phyloP scores from a whole-genome alignment of 2,113 vertebrate species.

The Manacus vitellinus region DNA sequence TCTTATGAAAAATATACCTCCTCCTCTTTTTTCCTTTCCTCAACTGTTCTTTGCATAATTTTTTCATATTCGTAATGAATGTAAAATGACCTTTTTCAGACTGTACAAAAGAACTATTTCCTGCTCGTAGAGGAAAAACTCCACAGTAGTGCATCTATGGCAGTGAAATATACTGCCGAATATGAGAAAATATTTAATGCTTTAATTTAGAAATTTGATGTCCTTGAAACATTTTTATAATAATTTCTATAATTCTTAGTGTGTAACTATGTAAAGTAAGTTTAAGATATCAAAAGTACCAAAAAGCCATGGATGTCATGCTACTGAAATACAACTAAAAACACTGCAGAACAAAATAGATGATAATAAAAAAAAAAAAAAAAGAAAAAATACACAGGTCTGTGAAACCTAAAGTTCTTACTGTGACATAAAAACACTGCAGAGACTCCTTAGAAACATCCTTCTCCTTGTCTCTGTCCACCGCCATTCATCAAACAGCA shows the following conservation, averaged over 20 bases:
- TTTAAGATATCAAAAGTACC: not conserved
- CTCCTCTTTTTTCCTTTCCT: not conserved
- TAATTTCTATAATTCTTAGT: not conserved
- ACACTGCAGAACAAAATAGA: not conserved
- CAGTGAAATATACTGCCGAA: not conserved
- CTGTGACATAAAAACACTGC: rapidly evolving
- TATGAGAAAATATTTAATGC: not conserved
- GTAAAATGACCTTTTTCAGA: not conserved
- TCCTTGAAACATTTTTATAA: not conserved
- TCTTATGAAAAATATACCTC: not conserved
- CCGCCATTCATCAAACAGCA: not conserved
- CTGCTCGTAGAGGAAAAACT: not conserved
- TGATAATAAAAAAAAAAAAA: not conserved
- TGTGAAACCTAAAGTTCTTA: not conserved
- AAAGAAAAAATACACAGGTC: too few species aligned
- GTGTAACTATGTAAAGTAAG: not conserved
- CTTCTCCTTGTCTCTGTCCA: not conserved
- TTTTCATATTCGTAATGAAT: not conserved
- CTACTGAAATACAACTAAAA: not conserved
- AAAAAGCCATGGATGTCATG: not conserved
- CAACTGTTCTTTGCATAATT: not conserved
- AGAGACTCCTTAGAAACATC: not conserved
- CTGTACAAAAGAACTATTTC: not conserved
- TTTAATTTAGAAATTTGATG: not conserved
- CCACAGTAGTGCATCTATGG: not conserved